Base-by-base conservation (phyloP, 2,113 vertebrate species). In the Tursiops truncatus region DNA sequence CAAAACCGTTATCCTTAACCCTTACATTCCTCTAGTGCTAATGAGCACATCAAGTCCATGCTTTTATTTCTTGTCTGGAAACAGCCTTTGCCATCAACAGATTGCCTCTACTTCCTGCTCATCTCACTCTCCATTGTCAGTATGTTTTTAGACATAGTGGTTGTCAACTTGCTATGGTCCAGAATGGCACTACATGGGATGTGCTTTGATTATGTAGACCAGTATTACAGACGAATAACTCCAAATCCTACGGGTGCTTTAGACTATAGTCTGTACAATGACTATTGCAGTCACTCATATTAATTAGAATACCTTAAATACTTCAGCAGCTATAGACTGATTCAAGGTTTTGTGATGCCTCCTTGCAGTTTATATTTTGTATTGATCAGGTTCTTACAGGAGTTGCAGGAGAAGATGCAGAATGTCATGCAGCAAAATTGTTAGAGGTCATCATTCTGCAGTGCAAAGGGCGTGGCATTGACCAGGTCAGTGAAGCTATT, bases 381-480 rank as follows among this genome's bases (percentile, higher is more conserved):
- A 23, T 96, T 97, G 83, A 95, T 83, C 95, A 99, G 99, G 99
- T 99, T 53, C 99, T 99, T 97, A 99, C 99, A n/a, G 99, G 99
- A 73, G 99, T 99, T 97, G 99, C 99, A 95, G 99, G 99, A 68
- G 99, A 99, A 98, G 99, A 99, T 98, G 99, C 99, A 81, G 99
- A 99, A 97, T 99, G 99, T 97, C 99, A 99, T 53, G 99, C 99
- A 85, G 99, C 99, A 95, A 99, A 99, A 93, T 98, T 99, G 50
- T 98, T 99, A 97, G 99, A 99, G 98, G 99, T 99, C 47, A 98
- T 99, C 98, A 99, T 99, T 98, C 98, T 99, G 88, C 99, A 99
- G 94, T 99, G 99, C 98, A 99, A 99, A 99, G 99, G 99, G 7
- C 99, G 99, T 71, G 99, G 99, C 87, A 99, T 99, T 33, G 99